These are phyloP conservation scores for Bombus ignitus DNA, from an alignment of 1,140 invertebrate species.

Conservation along the genomic window DNA sequence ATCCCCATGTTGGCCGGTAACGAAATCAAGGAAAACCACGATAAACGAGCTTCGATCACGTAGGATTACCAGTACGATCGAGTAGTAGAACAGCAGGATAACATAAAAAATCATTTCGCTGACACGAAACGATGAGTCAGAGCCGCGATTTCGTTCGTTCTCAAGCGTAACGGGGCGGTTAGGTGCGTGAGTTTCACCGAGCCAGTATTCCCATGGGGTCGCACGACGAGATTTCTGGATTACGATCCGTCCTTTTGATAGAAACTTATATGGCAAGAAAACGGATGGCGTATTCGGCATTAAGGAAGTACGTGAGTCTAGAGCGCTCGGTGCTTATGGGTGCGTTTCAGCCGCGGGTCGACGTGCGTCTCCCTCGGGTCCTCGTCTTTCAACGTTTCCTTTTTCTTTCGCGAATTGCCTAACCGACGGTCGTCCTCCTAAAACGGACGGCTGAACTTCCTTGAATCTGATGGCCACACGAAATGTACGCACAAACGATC, in stretches of 20 bases:
- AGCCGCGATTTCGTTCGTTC: slow-evolving; percentile 52
- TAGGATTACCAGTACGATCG: too few relatives aligned
- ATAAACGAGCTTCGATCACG: too few relatives aligned
- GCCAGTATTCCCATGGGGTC: slow-evolving; percentile 74
- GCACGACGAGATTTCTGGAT: slow-evolving; percentile 78
- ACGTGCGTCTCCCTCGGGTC: slow-evolving; percentile 39
- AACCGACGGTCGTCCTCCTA: slow-evolving; percentile 32
- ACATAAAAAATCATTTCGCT: slow-evolving; percentile 40
- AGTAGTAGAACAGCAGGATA: not conserved
- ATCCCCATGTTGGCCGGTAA: rapidly evolving
- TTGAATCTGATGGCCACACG: slow-evolving; percentile 14
- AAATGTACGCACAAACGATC: slow-evolving; percentile 28
- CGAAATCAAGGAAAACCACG: too few relatives aligned
- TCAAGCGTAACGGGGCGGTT: slow-evolving; percentile 40
- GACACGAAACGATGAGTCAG: slow-evolving; percentile 54
- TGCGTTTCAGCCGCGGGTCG: slow-evolving; percentile 67
- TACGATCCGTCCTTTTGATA: slow-evolving; percentile 79
- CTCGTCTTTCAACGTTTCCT: slow-evolving; percentile 29
- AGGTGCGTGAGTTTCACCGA: slow-evolving; percentile 72
- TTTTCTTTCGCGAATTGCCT: slow-evolving; percentile 39
- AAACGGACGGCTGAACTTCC: slow-evolving; percentile 26
- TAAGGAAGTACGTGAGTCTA: slow-evolving; percentile 80
- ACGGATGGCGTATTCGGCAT: slow-evolving; percentile 80
- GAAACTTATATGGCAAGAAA: slow-evolving; percentile 80
- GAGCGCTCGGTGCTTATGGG: slow-evolving; percentile 74